Evolutionary conservation across 30 jellyfish, hydroid and myxozoan species (phyloP).

Genomic region (Nemopilema nomurai): DNA sequence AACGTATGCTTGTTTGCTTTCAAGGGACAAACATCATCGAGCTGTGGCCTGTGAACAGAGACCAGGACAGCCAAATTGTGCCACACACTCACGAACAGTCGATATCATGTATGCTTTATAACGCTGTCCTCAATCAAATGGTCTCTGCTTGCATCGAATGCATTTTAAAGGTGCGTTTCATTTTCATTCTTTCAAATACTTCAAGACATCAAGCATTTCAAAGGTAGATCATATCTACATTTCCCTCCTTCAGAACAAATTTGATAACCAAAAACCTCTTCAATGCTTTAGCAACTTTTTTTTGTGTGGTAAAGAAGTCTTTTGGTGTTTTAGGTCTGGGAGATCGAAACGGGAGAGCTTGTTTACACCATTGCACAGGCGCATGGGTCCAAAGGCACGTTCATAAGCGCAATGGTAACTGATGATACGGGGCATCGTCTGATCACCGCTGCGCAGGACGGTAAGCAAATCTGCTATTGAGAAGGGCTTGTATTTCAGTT

Average conservation of each 20-base stretch:
- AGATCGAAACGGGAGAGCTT: constrained; percentile 77
- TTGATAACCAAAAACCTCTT: too few relatives aligned
- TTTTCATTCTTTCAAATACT: background rate
- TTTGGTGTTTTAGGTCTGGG: constrained; percentile 74
- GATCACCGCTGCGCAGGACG: constrained; percentile 65
- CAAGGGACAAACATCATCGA: constrained; percentile 70
- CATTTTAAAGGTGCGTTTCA: constrained; percentile 46
- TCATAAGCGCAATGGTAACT: constrained; percentile 65
- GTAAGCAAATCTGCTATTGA: constrained; percentile 9
- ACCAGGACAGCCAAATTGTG: constrained; percentile 63
- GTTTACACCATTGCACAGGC: constrained; percentile 61
- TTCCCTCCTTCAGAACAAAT: too few relatives aligned
- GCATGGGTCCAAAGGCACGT: constrained; percentile 61
- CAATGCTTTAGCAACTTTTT: too few relatives aligned
- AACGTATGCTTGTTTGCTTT: background rate
- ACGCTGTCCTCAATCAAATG: constrained; percentile 58
- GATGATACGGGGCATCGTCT: constrained; percentile 75
- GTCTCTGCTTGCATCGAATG: constrained; percentile 73
- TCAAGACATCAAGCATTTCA: too few relatives aligned
- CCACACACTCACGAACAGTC: constrained; percentile 78
- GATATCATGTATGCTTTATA: constrained; percentile 49
- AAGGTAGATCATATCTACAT: too few relatives aligned
- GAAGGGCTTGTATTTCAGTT: too few relatives aligned
- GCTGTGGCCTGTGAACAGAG: constrained; percentile 71
- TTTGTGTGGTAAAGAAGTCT: background rate